Base-by-base conservation (phyloP, 2,888 invertebrate species). In the Pollenia griseotomentosa region DNA sequence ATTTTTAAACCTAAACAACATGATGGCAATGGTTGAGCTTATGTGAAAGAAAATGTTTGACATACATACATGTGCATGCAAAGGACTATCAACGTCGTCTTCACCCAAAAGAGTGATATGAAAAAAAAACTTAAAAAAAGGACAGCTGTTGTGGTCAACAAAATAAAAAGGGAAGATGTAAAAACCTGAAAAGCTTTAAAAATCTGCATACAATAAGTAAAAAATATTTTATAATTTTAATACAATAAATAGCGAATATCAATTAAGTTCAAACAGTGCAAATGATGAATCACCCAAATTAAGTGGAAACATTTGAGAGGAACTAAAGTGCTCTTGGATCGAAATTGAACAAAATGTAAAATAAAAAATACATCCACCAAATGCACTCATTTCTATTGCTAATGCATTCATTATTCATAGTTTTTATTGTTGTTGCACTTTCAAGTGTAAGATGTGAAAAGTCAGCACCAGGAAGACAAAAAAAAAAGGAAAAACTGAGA, bases 141-240 rank as follows among this genome's bases (percentile, higher is more conserved):
- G 71, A 44, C 85, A 85, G 85, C 71, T 81, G 77, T 85, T 70
- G 71, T 81, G 77, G 77, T 61, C 61, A 81, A 66, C 12, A 53
- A 11, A 11, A 33, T 6, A 73, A 65, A 44, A 55, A 61, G 44
- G 12, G n/a, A 44, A 6, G 16, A 44, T 7, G 6, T 11, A 11
- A n/a, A 70, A 55, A 51, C 11, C 0, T 6, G 33, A 33, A 33
- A 33, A 6, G 33, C 33, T 33, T 33, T 0, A 5, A 33, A 6
- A 33, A 33, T 33, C 6, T 33, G 33, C 33, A 6, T 33, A 33
- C 33, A 33, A 33, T 33, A 33, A 33, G 6, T 33, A 0, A 33
- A 33, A 33, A 6, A 33, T 1, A 6, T 33, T 33, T 33, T 33
- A 6, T 33, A 33, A 33, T 33, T 0, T 33, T 0, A 6, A 33